Percentiles rank a stretch among this genome's conserved stretches.
Evolutionary conservation across 2,113 vertebrate species (phyloP).

Genomic region (Pomatorhinus ruficollis): DNA sequence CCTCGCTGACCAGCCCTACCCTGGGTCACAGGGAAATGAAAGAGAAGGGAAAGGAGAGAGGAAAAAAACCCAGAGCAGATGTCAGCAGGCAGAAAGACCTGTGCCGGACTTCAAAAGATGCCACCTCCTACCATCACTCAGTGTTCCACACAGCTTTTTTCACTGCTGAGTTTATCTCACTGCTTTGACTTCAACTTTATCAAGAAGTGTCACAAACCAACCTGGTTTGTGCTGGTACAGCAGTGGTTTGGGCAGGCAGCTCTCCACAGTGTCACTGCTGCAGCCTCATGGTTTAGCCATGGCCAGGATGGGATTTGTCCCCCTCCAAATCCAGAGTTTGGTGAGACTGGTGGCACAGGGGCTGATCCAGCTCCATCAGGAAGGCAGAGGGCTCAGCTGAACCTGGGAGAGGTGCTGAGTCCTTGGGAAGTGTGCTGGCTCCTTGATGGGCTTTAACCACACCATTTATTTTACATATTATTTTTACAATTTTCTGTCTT

Average conservation of each 20-base stretch:
- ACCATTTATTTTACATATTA: not conserved
- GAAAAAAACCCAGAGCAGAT: not conserved
- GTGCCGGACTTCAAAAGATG: not conserved
- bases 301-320: not conserved
- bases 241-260: not conserved
- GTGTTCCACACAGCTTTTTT: not conserved
- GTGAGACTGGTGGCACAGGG: not conserved
- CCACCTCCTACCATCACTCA: rapidly evolving
- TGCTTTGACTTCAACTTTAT: not conserved
- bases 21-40: not conserved
- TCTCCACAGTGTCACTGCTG: rapidly evolving
- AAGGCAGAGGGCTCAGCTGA: not conserved
- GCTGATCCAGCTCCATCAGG: rapidly evolving
- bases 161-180: too few species aligned
- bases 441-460: not conserved
- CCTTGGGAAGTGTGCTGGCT: not conserved
- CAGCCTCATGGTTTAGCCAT: rapidly evolving
- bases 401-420: not conserved
- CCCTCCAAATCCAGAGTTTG: not conserved
- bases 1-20: not conserved
- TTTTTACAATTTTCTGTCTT: not conserved
- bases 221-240: not conserved
- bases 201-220: not conserved
- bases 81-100: not conserved
- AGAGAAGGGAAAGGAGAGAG: not conserved